Conservation (phyloP, 1,140 invertebrate species). For the Andrena cerasifolii region DNA sequence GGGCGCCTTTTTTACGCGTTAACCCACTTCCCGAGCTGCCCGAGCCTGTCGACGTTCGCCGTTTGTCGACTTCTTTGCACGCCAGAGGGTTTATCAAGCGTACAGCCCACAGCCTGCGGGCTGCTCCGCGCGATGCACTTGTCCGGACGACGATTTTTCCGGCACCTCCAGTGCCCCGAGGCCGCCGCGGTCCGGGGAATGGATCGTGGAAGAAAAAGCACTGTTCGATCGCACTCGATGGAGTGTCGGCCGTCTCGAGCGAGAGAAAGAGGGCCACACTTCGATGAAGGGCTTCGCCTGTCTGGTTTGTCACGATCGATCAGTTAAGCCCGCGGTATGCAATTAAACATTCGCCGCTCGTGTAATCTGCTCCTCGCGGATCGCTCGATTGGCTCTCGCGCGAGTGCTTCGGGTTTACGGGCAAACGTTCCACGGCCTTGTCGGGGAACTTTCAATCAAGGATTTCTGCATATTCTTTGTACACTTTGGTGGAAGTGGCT, state of each 20-base stretch:
- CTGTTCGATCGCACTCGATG: slow-evolving; percentile 48
- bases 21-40: slow-evolving; percentile 20
- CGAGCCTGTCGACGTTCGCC: not conserved
- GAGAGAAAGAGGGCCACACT: slow-evolving; percentile 32
- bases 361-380: not conserved
- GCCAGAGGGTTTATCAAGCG: slow-evolving; percentile 14
- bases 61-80: slow-evolving; percentile 11
- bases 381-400: not conserved
- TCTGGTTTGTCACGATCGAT: slow-evolving; percentile 30
- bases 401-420: no score
- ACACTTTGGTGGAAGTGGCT: no score
- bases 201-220: slow-evolving; percentile 2
- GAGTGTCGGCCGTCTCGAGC: slow-evolving; percentile 24
- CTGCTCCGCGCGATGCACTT: not conserved
- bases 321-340: not conserved
- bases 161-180: slow-evolving; percentile 27
- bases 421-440: no score
- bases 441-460: no score
- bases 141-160: slow-evolving; percentile 12
- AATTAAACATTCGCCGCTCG: not conserved
- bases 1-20: slow-evolving; percentile 18
- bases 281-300: slow-evolving; percentile 24
- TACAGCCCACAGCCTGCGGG: not conserved
- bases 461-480: not conserved
- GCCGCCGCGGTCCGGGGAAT: not conserved